Evolutionary conservation across 37 sponge, comb jelly and placozoan genomes (phyloP).

Genomic region (Cliona cf. orientalis): DNA sequence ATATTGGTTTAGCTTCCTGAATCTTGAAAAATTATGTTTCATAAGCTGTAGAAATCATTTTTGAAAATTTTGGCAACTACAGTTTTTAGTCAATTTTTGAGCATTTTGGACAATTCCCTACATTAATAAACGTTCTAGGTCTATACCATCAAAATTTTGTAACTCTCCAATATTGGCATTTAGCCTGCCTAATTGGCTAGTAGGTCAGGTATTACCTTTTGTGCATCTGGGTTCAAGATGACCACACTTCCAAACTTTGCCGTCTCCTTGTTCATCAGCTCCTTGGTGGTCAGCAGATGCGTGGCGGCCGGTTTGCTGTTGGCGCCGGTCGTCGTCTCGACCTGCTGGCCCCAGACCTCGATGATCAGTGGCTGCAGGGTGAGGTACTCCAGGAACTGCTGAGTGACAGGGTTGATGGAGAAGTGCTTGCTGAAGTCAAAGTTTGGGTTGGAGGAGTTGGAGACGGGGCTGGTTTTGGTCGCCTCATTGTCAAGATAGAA

Average conservation of each 20-base stretch:
- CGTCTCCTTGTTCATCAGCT: conserved; percentile 2
- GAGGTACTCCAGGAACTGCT: conserved; percentile 70
- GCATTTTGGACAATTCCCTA: too few species aligned
- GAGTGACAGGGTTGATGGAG: conserved; percentile 62
- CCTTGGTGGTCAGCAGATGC: not conserved
- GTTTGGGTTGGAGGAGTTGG: conserved; percentile 41
- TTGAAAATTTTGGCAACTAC: not conserved
- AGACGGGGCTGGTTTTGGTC: conserved; percentile 24
- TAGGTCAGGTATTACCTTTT: too few species aligned
- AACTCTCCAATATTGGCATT: too few species aligned
- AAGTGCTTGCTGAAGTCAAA: conserved; percentile 51
- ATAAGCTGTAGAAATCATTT: not conserved
- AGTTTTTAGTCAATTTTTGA: not conserved
- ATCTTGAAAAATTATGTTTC: too few species aligned
- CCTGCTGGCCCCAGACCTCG: conserved; percentile 70
- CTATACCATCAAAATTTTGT: too few species aligned
- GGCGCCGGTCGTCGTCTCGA: not conserved
- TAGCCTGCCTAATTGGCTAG: too few species aligned
- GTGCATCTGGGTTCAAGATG: not conserved
- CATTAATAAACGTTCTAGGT: too few species aligned
- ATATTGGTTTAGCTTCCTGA: too few species aligned
- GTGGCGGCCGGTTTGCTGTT: not conserved
- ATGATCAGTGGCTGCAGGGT: conserved; percentile 58
- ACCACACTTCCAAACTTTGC: not conserved
- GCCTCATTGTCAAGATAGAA: conserved; percentile 65